Base-by-base conservation (phyloP, 2,113 vertebrate genomes). In the Heliornis fulica region DNA sequence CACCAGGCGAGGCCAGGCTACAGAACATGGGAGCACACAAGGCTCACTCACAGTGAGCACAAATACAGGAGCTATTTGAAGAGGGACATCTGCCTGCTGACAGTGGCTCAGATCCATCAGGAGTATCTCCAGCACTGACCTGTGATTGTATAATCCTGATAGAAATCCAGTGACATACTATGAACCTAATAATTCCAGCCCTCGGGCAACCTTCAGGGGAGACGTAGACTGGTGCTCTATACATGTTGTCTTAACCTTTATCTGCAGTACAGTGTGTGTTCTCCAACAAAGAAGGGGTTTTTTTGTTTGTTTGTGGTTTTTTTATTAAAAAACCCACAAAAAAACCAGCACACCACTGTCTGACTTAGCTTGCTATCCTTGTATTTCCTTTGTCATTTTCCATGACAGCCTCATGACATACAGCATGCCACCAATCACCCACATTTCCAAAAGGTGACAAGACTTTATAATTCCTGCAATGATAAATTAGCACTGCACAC, bases 121-220 rank as follows among this genome's bases (percentile, higher is more conserved):
- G 25, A 83, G 0, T 15, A 64, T 65, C 57, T 88, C 36, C 71
- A 90, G 70, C 29, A 63, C 57, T 19, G 57, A 86, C 53, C 63
- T 56, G 53, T 13, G 21, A 88, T 68, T 57, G 38, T 4, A 32
- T 22, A 48, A 91, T 45, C 46, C 87, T 61, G 45, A 77, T 45
- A 22, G 76, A 92, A 95, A 78, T 66, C 41, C 13, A 61, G 54
- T 74, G 87, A 84, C 83, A n/a, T 41, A 87, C 70, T 50, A 81
- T 5, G 25, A 95, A 81, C 56, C 18, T 7, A 69, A 29, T 54
- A 64, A 48, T 15, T 66, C 46, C 54, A 38, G 41, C 54, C 91
- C 91, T 77, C n/a, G 1, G 80, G 87, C 89, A 80, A 51, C 68
- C 89, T 77, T 8, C 46, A 43, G 57, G 83, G 86, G 80, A 83